These are phyloP conservation scores for Camptogramma bilineatum DNA, from an alignment of 2,888 invertebrate species.

Conservation along the genomic window DNA sequence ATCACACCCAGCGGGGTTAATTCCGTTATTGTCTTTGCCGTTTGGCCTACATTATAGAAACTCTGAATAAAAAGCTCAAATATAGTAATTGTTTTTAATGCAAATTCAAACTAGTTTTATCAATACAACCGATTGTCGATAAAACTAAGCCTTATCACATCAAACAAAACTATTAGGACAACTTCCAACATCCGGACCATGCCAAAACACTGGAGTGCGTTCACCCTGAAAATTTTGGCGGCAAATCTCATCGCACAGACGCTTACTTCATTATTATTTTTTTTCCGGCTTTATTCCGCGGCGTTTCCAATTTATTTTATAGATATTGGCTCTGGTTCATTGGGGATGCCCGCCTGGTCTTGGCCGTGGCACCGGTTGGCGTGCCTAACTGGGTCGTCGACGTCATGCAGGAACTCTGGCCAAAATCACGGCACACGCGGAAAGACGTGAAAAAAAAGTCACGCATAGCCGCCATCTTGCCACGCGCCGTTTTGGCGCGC, in stretches of 20 bases:
- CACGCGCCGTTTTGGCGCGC: conserved; percentile 69
- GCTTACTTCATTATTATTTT: conserved; percentile 81
- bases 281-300: conserved; percentile 70
- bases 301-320: conserved; percentile 83
- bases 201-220: conserved; percentile 83
- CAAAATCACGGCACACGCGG: conserved; percentile 81
- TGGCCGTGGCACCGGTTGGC: conserved; percentile 84
- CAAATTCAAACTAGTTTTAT: conserved; percentile 38
- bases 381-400: conserved; percentile 80
- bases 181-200: conserved; percentile 70
- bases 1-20: too few relatives aligned
- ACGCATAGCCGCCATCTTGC: conserved; percentile 68
- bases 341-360: conserved; percentile 82
- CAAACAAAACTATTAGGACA: conserved; percentile 80
- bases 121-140: conserved; percentile 49
- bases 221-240: conserved; percentile 80
- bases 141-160: conserved; percentile 72
- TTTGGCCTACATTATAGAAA: neutral
- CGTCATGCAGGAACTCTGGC: conserved; percentile 81
- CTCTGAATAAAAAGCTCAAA: neutral
- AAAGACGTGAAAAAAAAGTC: conserved; percentile 75
- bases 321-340: conserved; percentile 85
- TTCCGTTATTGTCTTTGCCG: neutral
- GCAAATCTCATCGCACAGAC: conserved; percentile 67
- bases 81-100: neutral